Percentiles rank a stretch among this genome's conserved stretches.
Evolutionary conservation across 92 coral and sea anemone genomes (phyloP).

Genomic region (Palythoa caribaeorum): DNA sequence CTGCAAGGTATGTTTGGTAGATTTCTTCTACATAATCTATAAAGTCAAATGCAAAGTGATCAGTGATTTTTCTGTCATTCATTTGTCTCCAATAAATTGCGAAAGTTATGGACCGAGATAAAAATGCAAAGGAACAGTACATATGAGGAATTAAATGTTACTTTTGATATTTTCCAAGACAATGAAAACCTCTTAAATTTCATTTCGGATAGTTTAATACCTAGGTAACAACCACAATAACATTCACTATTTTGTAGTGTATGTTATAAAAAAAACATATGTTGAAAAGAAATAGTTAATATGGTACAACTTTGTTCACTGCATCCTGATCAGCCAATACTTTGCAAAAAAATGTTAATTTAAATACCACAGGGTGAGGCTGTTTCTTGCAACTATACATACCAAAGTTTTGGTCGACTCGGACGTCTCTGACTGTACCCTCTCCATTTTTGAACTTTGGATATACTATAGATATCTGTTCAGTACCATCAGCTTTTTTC

Average conservation of each 20-base stretch:
- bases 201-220: constrained; percentile 5
- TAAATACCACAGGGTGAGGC: constrained; percentile 7
- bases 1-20: constrained; percentile 24
- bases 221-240: constrained; percentile 9
- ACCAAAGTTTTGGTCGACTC: constrained; percentile 35
- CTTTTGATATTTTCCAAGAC: constrained; percentile 8
- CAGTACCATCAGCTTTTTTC: constrained; percentile 9
- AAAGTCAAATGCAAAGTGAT: constrained; percentile 1
- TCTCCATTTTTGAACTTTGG: constrained; percentile 37
- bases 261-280: constrained; percentile 3
- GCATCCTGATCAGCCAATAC: constrained; percentile 4
- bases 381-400: constrained; percentile 5
- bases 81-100: not conserved
- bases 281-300: constrained; percentile 11
- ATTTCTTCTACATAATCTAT: constrained; percentile 21
- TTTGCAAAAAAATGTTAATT: constrained; percentile 1
- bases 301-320: constrained; percentile 11
- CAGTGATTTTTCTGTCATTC: not conserved
- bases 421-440: constrained; percentile 21
- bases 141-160: constrained; percentile 2
- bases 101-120: constrained; percentile 14
- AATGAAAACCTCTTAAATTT: constrained; percentile 11
- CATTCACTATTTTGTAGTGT: constrained; percentile 12
- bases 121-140: constrained; percentile 8
- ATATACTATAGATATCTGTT: not conserved